These are phyloP conservation scores for Thaumatotibia leucotreta DNA, from an alignment of 1,140 invertebrate species.

Conservation along the genomic window DNA sequence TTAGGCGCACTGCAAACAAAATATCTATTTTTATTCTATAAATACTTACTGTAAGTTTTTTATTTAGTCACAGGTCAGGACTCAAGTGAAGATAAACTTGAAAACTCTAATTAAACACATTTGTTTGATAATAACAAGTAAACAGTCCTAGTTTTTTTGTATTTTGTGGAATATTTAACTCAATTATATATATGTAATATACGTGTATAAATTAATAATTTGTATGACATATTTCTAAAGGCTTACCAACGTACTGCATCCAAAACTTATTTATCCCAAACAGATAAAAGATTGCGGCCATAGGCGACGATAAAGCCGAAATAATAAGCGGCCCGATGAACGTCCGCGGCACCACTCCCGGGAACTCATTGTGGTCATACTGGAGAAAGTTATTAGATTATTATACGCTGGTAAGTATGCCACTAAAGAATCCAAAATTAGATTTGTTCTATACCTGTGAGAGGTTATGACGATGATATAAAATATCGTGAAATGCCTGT, in stretches of 20 bases:
- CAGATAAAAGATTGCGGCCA: conserved; percentile 83
- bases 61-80: too few species aligned
- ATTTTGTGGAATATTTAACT: too few species aligned
- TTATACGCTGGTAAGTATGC: conserved; percentile 33
- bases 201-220: background rate
- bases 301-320: conserved; percentile 86
- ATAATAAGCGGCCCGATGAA: conserved; percentile 96
- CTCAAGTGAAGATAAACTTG: too few species aligned
- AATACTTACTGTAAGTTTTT: too few species aligned
- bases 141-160: too few species aligned
- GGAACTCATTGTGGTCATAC: conserved; percentile 99
- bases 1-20: conserved; percentile 86
- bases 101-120: too few species aligned
- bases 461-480: conserved; percentile 92
- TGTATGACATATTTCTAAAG: background rate
- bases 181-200: too few species aligned
- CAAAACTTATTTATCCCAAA: conserved; percentile 90
- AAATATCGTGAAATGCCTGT: conserved; percentile 97
- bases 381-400: conserved; percentile 76
- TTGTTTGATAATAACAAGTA: too few species aligned
- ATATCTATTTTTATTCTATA: conserved; percentile 2
- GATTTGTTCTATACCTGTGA: conserved; percentile 82
- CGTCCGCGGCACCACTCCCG: conserved; percentile 97
- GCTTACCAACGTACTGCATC: conserved; percentile 93
- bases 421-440: conserved; percentile 65